Percentiles rank a stretch among this genome's conserved stretches.
phyloP scores from a whole-genome alignment of 2,797 vertebrate genomes.

The Pseudochromis fuscus region DNA sequence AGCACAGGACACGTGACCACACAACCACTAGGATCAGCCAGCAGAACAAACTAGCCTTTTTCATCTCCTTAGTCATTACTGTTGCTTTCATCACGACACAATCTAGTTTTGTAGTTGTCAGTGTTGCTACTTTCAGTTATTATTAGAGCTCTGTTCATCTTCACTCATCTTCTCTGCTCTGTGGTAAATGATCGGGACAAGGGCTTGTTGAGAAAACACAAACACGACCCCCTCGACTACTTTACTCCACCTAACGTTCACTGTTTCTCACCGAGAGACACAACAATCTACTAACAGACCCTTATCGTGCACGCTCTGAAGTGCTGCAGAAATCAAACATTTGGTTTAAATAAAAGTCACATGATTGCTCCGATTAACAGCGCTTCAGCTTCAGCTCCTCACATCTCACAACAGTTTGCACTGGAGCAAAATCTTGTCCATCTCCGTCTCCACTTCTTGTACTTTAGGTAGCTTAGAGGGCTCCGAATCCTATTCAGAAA shows the following conservation, averaged over 20 bases:
- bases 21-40: conserved; percentile 67
- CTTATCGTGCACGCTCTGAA: too few relatives aligned
- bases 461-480: conserved; percentile 58
- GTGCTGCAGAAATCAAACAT: neutral
- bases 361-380: conserved; percentile 11
- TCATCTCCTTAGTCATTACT: conserved; percentile 12
- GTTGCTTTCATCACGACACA: conserved; percentile 4
- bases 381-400: conserved; percentile 23
- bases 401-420: conserved; percentile 67
- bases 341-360: neutral
- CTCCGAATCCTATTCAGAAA: conserved; percentile 69
- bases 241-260: neutral
- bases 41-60: conserved; percentile 60
- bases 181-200: neutral
- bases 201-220: conserved; percentile 5
- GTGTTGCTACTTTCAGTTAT: neutral
- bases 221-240: neutral
- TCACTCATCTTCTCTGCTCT: neutral
- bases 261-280: neutral
- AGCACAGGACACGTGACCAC: conserved; percentile 79
- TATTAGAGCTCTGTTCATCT: too few relatives aligned
- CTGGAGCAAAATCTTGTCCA: conserved; percentile 84
- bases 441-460: conserved; percentile 41
- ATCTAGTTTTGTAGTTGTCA: conserved; percentile 15
- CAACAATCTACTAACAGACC: too few relatives aligned